Base-by-base conservation (phyloP, 2,888 invertebrate species). In the Mesorhabditis spiculigera region DNA sequence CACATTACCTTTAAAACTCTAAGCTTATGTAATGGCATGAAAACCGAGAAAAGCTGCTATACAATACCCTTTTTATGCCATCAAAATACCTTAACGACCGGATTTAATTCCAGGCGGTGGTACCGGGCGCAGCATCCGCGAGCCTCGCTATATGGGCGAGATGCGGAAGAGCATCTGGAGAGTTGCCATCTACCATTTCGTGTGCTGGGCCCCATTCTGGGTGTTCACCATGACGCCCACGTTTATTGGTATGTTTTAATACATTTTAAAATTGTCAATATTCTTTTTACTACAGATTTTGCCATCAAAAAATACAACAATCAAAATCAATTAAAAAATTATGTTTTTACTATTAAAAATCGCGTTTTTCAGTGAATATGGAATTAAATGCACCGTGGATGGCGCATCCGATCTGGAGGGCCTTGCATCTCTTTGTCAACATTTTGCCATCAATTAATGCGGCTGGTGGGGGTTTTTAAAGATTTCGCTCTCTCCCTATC, bases 141-240 rank as follows among this genome's bases (percentile, higher is more conserved):
- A 78, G 70, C 82, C 82, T 28, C 71, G 76, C 10, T 82, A 82
- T 72, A 80, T 82, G 80, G 68, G 68, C 41, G 81, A 81, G 67
- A 75, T 82, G 71, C 71, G 78, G 13, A 79, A 81, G 70, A 77
- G 77, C 28, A 81, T 82, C 62, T 81, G 80, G 78, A 69, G 81
- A 45, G 80, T 82, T 10, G 81, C 79, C 50, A 74, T 82, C 44
- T 82, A 80, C 66, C 82, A 82, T 69, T 82, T 82, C 67, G 71
- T 77, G 8, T 82, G 82, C 64, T 82, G 81, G 82, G 82, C 80
- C 5, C 82, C 82, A 45, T 82, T 78, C 69, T 81, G 79, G 79
- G 67, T 73, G 13, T 79, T 79, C 68, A 78, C 78, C 4, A 75
- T 78, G 68, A 43, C 71, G 5, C 79, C 81, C 3, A 70, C 71